Conservation (phyloP, 2,113 vertebrate species). For the Isurus oxyrinchus region DNA sequence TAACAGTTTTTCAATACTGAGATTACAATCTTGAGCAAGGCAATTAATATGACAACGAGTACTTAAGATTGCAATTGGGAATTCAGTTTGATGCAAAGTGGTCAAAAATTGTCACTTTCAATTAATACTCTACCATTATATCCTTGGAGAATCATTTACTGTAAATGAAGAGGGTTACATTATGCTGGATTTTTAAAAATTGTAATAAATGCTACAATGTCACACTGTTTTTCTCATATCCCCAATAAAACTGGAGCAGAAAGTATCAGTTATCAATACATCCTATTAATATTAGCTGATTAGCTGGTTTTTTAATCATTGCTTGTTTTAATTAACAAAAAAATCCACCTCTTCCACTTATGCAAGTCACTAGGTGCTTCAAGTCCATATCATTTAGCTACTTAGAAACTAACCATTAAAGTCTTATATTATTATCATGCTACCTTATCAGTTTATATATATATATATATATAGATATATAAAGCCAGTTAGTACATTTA, state of each 20-base stretch:
- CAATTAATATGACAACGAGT: constrained; percentile 21
- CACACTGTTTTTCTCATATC: not conserved
- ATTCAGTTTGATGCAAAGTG: not conserved
- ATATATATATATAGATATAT: not conserved
- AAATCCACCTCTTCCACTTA: constrained; percentile 11
- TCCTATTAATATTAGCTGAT: not conserved
- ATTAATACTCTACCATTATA: not conserved
- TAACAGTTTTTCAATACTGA: not conserved
- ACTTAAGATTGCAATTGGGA: constrained; percentile 13
- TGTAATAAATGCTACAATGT: not conserved
- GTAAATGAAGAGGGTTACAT: constrained; percentile 26
- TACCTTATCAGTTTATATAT: not conserved
- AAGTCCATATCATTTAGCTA: not conserved
- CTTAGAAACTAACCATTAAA: not conserved
- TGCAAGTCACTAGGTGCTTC: not conserved
- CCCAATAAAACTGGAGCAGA: not conserved
- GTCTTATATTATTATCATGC: not conserved
- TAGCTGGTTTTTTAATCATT: constrained; percentile 6
- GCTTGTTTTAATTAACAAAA: constrained; percentile 11
- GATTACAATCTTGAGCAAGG: constrained; percentile 5
- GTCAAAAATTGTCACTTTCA: constrained; percentile 32
- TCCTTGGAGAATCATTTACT: constrained; percentile 30
- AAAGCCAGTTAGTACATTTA: not conserved
- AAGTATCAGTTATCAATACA: constrained; percentile 4
- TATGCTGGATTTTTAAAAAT: constrained; percentile 7